These are phyloP conservation scores for Erebia epiphron DNA, from an alignment of 2,888 invertebrate species.

Conservation along the genomic window DNA sequence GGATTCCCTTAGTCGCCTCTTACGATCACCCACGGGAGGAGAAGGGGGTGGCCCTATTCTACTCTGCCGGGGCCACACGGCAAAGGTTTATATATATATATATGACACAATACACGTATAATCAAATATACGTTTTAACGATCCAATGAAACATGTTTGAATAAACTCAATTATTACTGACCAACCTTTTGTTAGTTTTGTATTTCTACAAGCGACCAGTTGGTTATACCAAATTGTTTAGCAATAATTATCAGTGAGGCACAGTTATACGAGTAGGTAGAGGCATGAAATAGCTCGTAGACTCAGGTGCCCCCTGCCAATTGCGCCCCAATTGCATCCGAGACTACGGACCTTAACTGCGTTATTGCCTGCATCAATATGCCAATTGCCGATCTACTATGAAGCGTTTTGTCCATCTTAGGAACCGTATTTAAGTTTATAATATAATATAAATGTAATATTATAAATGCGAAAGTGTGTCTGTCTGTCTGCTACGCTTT, in stretches of 20 bases:
- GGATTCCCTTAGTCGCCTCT: no score
- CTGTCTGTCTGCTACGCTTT: no score
- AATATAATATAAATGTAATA: no score
- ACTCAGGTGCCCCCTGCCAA: conserved; percentile 25
- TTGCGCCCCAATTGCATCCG: conserved; percentile 24
- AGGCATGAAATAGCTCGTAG: conserved; percentile 22
- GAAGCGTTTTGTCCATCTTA: conserved; percentile 10
- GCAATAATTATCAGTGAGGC: conserved; percentile 20
- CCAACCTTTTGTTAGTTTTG: conserved; percentile 1
- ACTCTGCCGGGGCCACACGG: no score
- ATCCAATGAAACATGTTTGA: conserved; percentile 3
- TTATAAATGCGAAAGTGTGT: no score
- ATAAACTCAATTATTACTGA: not conserved
- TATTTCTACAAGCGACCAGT: not conserved
- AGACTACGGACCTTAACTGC: conserved; percentile 25
- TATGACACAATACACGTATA: not conserved
- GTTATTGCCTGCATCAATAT: conserved; percentile 25
- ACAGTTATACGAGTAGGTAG: conserved; percentile 1
- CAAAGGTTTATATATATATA: no score
- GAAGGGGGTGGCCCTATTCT: no score
- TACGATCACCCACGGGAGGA: no score
- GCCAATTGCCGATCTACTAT: conserved; percentile 20
- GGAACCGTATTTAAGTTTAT: no score
- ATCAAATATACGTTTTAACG: not conserved
- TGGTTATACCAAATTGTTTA: conserved; percentile 6